A percentile compares a stretch with the other conserved stretches of the same genome.
Evolutionary conservation across 2,797 vertebrate species (phyloP).

Genomic region (Cossypha heuglini): DNA sequence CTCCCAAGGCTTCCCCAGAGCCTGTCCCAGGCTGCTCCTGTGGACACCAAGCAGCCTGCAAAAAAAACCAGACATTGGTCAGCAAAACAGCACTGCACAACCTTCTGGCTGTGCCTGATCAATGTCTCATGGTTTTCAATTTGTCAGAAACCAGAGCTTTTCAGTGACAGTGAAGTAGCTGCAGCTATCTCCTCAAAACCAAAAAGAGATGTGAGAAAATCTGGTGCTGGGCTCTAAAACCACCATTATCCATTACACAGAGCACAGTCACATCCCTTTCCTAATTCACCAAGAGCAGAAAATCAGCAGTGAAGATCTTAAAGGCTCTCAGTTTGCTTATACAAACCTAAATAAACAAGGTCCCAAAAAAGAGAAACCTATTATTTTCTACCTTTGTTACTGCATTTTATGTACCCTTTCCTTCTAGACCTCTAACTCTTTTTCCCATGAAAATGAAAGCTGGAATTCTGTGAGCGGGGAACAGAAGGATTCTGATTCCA

Average conservation of each 20-base stretch:
- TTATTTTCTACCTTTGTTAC: background rate
- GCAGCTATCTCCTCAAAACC: background rate
- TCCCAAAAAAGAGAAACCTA: background rate
- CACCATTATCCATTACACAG: background rate
- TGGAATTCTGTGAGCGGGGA: background rate
- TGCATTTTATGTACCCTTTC: background rate
- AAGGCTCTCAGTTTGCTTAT: background rate
- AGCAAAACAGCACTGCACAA: background rate
- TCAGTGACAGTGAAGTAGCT: background rate
- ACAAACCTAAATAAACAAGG: background rate
- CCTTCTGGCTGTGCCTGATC: background rate
- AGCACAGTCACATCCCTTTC: background rate
- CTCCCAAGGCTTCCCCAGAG: background rate
- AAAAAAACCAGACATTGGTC: accelerated
- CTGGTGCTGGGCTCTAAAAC: background rate
- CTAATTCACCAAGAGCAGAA: background rate
- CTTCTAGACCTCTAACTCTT: background rate
- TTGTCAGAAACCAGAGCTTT: background rate
- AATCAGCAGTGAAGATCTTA: background rate
- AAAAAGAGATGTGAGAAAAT: background rate
- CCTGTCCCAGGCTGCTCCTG: background rate
- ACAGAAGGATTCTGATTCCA: background rate
- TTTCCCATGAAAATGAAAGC: background rate
- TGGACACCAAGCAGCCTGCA: background rate
- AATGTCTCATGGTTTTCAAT: background rate